Conservation (phyloP, 2,113 vertebrate genomes). For the Pseudopipra pipra region DNA sequence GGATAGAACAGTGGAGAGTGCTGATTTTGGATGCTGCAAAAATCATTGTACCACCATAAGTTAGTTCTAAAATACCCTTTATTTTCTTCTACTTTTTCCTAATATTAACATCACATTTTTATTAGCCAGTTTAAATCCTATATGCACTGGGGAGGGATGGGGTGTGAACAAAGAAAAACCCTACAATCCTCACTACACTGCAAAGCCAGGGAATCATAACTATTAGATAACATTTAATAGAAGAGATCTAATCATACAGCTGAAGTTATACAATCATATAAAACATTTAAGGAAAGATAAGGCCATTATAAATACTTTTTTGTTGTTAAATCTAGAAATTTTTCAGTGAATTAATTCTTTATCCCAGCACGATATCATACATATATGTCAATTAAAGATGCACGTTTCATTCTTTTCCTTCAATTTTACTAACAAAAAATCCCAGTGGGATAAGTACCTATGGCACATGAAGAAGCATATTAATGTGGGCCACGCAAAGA, state of each 20-base stretch:
- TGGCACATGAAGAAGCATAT: neutral
- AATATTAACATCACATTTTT: neutral
- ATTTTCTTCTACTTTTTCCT: neutral
- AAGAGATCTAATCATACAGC: neutral
- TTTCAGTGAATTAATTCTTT: neutral
- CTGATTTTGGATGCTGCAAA: neutral
- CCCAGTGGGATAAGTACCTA: neutral
- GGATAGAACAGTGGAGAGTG: neutral
- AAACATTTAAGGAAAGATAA: neutral
- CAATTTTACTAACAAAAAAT: neutral
- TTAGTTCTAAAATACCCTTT: neutral
- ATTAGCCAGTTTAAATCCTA: neutral
- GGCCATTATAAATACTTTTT: neutral
- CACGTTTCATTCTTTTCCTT: neutral
- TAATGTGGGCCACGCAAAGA: neutral
- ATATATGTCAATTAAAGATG: no score
- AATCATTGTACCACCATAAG: neutral
- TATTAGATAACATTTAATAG: neutral
- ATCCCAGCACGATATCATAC: neutral
- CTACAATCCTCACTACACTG: neutral
- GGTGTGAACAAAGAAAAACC: accelerated
- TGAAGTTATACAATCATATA: neutral
- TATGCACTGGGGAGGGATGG: no score
- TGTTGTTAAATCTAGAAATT: neutral
- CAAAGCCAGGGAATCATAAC: neutral